These are phyloP conservation scores for Prinia subflava DNA, from an alignment of 2,113 vertebrate species.

Conservation along the genomic window DNA sequence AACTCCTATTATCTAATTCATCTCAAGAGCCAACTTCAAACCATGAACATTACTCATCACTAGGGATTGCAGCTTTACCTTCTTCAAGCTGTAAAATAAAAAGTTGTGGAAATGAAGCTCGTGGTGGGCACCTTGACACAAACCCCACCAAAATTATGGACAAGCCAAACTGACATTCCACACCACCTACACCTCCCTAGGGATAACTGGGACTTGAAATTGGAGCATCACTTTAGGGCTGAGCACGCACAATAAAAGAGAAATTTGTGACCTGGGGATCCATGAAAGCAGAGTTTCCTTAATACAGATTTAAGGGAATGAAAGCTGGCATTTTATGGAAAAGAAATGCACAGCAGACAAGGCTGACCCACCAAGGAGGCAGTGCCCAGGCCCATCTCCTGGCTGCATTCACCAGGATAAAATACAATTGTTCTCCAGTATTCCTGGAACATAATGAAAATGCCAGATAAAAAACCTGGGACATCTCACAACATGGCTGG, in stretches of 20 bases:
- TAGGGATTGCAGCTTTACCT: background rate
- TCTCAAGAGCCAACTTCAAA: background rate
- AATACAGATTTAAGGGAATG: background rate
- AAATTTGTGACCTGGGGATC: background rate
- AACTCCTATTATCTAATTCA: background rate
- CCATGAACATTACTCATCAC: background rate
- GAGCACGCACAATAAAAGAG: rapidly evolving
- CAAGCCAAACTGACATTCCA: background rate
- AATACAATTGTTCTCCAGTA: background rate
- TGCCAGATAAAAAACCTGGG: background rate
- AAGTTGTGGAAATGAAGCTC: background rate
- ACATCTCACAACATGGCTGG: conserved; percentile 15
- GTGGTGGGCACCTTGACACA: rapidly evolving
- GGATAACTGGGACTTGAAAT: too few species aligned
- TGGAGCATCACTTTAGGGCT: rapidly evolving
- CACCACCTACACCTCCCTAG: background rate
- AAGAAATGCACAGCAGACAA: background rate
- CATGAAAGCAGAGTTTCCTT: background rate
- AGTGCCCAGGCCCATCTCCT: background rate
- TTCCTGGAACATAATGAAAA: conserved; percentile 2
- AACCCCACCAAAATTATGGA: background rate
- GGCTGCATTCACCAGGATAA: background rate
- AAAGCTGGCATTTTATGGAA: background rate
- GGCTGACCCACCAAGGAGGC: background rate
- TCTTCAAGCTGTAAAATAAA: background rate